Base-by-base conservation (phyloP, 2,113 vertebrate genomes). In the Malurus elegans region DNA sequence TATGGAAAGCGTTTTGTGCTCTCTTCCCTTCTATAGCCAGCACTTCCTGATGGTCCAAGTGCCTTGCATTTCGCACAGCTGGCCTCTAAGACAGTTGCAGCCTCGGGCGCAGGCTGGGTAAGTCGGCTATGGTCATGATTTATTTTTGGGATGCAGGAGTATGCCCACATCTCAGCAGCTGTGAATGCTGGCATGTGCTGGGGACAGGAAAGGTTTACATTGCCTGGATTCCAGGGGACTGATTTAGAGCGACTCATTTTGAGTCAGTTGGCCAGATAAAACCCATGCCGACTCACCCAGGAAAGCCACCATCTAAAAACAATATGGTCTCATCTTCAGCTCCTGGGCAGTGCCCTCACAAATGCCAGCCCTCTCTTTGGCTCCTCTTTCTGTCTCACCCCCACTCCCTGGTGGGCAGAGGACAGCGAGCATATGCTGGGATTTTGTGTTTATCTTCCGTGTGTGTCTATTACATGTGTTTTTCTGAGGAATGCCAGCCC, bases 91-190 rank as follows among this genome's bases (percentile, higher is more conserved):
- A 95, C 95, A 96, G 91, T 89, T 93, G 95, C 54, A 86, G 91
- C 64, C 75, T 57, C 1, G 26, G 56, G 69, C 70, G 58, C 40
- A 94, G 44, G 74, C 45, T 92, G 95, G 86, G 84, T 88, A 71
- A 66, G 92, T 78, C 26, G 6, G 29, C 74, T 86, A 60, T 23
- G 58, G 23, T 54, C 90, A 79, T 10, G 8, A 79, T 96, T 95
- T 96, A 96, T 97, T 97, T 96, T 96, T 57, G 94, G 96, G 96
- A 83, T 72, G 54, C 54, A 92, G 96, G 93, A 86, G 48, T 87
- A 81, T 84, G 95, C 95, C 93, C 94, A 92, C 65, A 73, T 96
- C 81, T 93, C 38, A 81, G 96, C 92, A 97, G 95, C 95, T 98
- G 96, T 88, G 95, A 96, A 92, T 90, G 89, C 79, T 86, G 82